Conservation (phyloP, 2,888 invertebrate species). For the Hecatera dysodea region DNA sequence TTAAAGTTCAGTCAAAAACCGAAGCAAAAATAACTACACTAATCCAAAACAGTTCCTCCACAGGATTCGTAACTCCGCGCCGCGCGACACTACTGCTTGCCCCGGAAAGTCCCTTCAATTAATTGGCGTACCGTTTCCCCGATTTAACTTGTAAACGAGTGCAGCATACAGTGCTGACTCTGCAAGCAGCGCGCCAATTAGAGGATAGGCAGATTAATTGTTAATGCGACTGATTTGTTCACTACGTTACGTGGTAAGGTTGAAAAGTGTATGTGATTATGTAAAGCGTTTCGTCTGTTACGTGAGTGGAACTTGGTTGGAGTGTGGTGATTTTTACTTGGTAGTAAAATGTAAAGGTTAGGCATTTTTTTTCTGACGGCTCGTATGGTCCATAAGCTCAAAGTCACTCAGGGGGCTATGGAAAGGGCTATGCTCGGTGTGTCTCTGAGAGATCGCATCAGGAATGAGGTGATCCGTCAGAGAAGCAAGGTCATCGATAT, state of each 20-base stretch:
- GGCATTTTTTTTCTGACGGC: too few relatives aligned
- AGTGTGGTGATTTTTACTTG: neutral
- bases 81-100: slow-evolving; percentile 73
- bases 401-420: too few relatives aligned
- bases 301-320: neutral
- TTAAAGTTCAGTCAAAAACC: too few relatives aligned
- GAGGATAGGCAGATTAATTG: slow-evolving; percentile 55
- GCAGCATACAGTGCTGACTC: slow-evolving; percentile 61
- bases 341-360: neutral
- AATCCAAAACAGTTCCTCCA: neutral
- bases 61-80: slow-evolving; percentile 49
- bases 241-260: slow-evolving; percentile 30
- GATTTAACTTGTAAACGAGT: slow-evolving; percentile 88
- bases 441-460: too few relatives aligned
- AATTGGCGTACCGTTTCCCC: slow-evolving; percentile 81
- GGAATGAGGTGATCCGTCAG: too few relatives aligned
- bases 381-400: too few relatives aligned
- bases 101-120: slow-evolving; percentile 81
- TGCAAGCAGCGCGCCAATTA: slow-evolving; percentile 62
- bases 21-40: too few relatives aligned
- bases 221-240: slow-evolving; percentile 61
- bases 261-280: slow-evolving; percentile 18
- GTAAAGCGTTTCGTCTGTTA: slow-evolving; percentile 8
- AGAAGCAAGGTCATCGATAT: too few relatives aligned
- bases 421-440: too few relatives aligned